Evolutionary conservation across 1,140 invertebrate species (phyloP).

Genomic region (Heterodera schachtii): DNA sequence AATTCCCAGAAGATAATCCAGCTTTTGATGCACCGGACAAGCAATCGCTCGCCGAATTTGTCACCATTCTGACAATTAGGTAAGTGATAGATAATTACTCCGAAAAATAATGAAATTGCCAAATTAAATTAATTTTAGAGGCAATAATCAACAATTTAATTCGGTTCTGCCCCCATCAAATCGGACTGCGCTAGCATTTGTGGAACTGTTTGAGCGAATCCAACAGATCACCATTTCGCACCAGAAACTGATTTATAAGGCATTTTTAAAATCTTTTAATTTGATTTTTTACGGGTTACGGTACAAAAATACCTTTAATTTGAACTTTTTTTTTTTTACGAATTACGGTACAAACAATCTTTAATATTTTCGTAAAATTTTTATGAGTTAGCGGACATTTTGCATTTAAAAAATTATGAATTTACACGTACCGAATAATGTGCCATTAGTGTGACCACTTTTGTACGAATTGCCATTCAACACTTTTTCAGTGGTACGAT

Average conservation of each 20-base stretch:
- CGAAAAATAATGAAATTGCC: neutral
- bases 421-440: too few species aligned
- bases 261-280: neutral
- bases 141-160: neutral
- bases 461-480: too few species aligned
- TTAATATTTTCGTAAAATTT: too few species aligned
- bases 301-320: too few species aligned
- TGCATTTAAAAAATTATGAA: neutral
- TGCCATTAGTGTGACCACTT: too few species aligned
- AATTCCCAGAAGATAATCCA: constrained; percentile 24
- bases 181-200: constrained; percentile 2
- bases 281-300: too few species aligned
- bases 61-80: constrained; percentile 7
- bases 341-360: too few species aligned
- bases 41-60: constrained; percentile 13
- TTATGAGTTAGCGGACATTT: neutral
- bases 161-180: constrained; percentile 1
- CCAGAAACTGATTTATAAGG: constrained; percentile 32
- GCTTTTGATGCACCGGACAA: constrained; percentile 20
- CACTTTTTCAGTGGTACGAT: constrained; percentile 19
- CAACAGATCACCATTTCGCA: constrained; percentile 22
- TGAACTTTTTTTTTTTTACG: too few species aligned
- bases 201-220: constrained; percentile 15
- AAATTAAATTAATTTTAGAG: constrained; percentile 3
- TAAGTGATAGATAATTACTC: neutral